Percentiles rank a stretch among this genome's conserved stretches.
Conservation (phyloP, 2,113 vertebrate genomes). For the Cephalophus harveyi region DNA sequence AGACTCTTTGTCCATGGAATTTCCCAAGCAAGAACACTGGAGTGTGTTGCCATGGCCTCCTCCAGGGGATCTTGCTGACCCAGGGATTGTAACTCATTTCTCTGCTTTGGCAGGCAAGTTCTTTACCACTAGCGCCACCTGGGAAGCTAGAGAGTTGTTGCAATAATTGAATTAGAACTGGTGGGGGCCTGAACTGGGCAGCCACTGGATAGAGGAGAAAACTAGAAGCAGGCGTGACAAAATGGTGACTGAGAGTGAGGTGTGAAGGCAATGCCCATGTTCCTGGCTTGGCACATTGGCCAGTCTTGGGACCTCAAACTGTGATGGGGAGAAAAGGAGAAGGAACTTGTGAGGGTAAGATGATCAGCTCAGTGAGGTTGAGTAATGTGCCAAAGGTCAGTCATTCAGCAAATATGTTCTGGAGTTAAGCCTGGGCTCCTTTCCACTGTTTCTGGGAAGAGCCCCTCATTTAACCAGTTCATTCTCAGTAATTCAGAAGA, state of each 20-base stretch:
- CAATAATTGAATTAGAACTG: not conserved
- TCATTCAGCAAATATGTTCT: not conserved
- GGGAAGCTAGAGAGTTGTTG: not conserved
- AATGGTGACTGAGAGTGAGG: not conserved
- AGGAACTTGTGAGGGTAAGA: not conserved
- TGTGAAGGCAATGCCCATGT: not conserved
- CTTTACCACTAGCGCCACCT: not conserved
- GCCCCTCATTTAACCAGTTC: not conserved
- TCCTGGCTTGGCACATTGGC: not conserved
- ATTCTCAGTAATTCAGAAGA: not conserved
- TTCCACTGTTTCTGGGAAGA: not conserved
- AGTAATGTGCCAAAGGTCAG: slow-evolving; percentile 15
- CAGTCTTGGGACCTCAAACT: not conserved
- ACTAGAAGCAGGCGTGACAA: not conserved
- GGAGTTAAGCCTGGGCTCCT: not conserved
- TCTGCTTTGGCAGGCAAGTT: not conserved
- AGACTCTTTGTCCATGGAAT: not conserved
- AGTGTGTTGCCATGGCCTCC: not conserved
- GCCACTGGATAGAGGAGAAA: not conserved
- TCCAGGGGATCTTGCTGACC: not conserved
- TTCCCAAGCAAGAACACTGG: not conserved
- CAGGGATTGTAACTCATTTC: not conserved
- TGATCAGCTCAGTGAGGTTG: slow-evolving; percentile 12
- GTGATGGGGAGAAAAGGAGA: not conserved
- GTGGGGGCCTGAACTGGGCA: not conserved